Evolutionary conservation across 1,140 invertebrate genomes (phyloP).

Genomic region (Drosophila pseudoobscura): DNA sequence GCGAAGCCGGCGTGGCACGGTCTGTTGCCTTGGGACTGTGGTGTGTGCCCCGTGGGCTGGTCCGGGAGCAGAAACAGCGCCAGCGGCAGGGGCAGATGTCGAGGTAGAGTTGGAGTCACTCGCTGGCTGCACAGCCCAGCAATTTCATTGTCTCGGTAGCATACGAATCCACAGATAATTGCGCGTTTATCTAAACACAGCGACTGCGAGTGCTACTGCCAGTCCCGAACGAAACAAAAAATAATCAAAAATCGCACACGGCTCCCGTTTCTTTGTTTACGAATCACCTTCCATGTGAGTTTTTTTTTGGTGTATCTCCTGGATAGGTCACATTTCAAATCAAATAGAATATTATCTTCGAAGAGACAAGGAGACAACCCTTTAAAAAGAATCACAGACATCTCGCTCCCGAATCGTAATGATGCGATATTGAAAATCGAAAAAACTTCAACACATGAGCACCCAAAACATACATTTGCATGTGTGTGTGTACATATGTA

Average conservation of each 20-base stretch:
- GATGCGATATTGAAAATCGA: no score
- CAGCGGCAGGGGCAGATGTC: no score
- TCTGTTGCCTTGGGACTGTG: slow-evolving; percentile 21
- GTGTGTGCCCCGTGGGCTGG: slow-evolving; percentile 13
- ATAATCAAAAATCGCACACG: slow-evolving; percentile 16
- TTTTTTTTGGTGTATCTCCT: no score
- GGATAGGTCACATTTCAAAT: no score
- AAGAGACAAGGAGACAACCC: no score
- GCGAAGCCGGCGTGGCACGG: slow-evolving; percentile 20
- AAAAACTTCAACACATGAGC: no score
- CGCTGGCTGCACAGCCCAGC: slow-evolving; percentile 17
- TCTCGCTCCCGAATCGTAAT: no score
- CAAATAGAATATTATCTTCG: no score
- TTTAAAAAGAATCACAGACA: no score
- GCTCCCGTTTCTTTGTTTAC: neutral
- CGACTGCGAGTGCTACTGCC: slow-evolving; percentile 16
- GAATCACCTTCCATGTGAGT: no score
- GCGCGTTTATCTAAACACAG: slow-evolving; percentile 34
- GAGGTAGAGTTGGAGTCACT: neutral
- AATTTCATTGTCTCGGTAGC: slow-evolving; percentile 59
- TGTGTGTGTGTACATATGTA: no score
- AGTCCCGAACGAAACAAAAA: slow-evolving; percentile 24
- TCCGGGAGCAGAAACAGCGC: slow-evolving; percentile 10
- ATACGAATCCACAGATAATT: slow-evolving; percentile 42
- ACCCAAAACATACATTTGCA: no score